Conservation (phyloP, 1,140 invertebrate genomes). For the Holotrichia oblita region DNA sequence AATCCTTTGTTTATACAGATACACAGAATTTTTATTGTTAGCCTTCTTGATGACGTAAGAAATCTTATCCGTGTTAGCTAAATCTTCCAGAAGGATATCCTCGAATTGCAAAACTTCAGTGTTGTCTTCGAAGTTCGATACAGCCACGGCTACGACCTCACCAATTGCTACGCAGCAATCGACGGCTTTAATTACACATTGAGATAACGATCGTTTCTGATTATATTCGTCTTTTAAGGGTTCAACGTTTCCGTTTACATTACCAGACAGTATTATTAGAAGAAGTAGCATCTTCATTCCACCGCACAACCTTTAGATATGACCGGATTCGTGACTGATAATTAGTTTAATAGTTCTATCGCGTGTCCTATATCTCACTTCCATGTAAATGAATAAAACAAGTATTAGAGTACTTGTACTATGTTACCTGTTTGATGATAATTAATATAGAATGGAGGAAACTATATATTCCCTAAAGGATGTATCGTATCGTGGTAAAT, state of each 20-base stretch:
- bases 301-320: neutral
- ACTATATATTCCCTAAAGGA: neutral
- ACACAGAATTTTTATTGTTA: neutral
- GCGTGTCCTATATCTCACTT: neutral
- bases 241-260: neutral
- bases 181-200: constrained; percentile 14
- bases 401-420: neutral
- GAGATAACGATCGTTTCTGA: constrained; percentile 15
- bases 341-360: constrained; percentile 5
- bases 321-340: neutral
- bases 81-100: constrained; percentile 17
- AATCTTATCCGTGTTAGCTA: neutral
- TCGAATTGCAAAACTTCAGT: neutral
- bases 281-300: neutral
- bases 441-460: neutral
- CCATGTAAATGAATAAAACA: neutral
- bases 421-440: neutral
- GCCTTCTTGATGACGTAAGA: constrained; percentile 37
- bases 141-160: neutral
- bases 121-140: neutral
- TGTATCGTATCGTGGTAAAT: neutral
- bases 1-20: neutral
- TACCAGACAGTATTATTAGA: neutral
- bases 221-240: constrained; percentile 36
- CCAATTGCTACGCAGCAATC: constrained; percentile 13